Conservation (phyloP, 2,113 vertebrate species). For the Mus pahari region DNA sequence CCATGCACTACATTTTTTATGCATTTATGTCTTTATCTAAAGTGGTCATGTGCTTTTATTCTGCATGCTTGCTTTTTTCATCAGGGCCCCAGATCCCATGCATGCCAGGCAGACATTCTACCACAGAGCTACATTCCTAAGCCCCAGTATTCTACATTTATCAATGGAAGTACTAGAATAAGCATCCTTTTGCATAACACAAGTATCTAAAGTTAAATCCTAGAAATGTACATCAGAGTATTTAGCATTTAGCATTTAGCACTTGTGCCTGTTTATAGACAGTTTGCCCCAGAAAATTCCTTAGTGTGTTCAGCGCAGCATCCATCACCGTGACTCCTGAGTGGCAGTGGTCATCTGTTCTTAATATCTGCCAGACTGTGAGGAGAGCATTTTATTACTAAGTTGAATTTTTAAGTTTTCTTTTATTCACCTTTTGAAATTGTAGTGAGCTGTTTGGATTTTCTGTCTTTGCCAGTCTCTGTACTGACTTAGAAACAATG, state of each 20-base stretch:
- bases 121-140: background rate
- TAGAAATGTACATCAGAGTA: too few species aligned
- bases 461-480: slow-evolving; percentile 41
- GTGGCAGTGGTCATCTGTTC: slow-evolving; percentile 6
- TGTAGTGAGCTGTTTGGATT: background rate
- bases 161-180: slow-evolving; percentile 20
- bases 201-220: slow-evolving; percentile 34
- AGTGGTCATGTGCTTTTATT: slow-evolving; percentile 10
- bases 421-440: slow-evolving; percentile 25
- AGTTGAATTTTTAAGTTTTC: slow-evolving; percentile 49
- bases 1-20: background rate
- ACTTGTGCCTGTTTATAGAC: background rate
- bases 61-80: background rate
- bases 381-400: slow-evolving; percentile 36
- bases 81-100: background rate
- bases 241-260: too few species aligned
- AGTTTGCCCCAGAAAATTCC: slow-evolving; percentile 41
- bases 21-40: background rate
- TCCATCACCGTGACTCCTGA: slow-evolving; percentile 2
- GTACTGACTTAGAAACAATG: slow-evolving; percentile 32
- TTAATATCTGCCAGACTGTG: slow-evolving; percentile 15
- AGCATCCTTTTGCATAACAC: background rate
- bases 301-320: background rate
- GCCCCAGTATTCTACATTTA: background rate
- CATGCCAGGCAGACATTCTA: background rate